Percentiles rank a stretch among this genome's conserved stretches.
Conservation (phyloP, 2,797 vertebrate genomes). For the Melanotaenia boesemani region DNA sequence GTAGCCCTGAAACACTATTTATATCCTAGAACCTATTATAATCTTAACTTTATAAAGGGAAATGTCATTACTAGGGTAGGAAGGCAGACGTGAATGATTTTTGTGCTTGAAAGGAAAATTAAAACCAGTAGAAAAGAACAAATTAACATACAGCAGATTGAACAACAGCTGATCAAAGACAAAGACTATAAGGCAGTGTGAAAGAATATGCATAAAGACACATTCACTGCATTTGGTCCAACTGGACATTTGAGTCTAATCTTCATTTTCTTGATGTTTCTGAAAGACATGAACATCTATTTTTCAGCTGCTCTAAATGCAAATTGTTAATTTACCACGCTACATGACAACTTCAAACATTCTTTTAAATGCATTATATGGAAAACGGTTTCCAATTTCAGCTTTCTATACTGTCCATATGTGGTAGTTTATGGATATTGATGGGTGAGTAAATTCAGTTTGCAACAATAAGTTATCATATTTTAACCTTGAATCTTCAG, state of each 20-base stretch:
- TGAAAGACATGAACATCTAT: neutral
- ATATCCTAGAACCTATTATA: neutral
- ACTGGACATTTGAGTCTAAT: neutral
- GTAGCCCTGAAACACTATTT: neutral
- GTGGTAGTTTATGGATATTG: neutral
- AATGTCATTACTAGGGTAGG: constrained; percentile 9
- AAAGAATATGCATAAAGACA: neutral
- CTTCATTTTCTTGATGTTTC: neutral
- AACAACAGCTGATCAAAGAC: constrained; percentile 24
- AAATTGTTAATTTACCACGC: neutral
- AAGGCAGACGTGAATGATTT: constrained; percentile 15
- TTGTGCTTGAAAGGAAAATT: constrained; percentile 35
- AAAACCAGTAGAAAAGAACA: constrained; percentile 39
- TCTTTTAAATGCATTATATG: neutral
- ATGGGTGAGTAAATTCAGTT: neutral
- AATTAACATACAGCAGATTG: constrained; percentile 1
- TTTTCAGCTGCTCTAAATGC: constrained; percentile 5
- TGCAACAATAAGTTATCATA: neutral
- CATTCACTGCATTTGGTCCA: too few relatives aligned
- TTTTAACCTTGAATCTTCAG: neutral
- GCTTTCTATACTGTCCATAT: neutral
- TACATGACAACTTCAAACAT: neutral
- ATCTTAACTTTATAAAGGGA: neutral
- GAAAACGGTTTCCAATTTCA: neutral
- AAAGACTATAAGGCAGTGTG: constrained; percentile 3